These are phyloP conservation scores for Bujurquina vittata DNA, from an alignment of 2,113 vertebrate genomes.

Conservation along the genomic window DNA sequence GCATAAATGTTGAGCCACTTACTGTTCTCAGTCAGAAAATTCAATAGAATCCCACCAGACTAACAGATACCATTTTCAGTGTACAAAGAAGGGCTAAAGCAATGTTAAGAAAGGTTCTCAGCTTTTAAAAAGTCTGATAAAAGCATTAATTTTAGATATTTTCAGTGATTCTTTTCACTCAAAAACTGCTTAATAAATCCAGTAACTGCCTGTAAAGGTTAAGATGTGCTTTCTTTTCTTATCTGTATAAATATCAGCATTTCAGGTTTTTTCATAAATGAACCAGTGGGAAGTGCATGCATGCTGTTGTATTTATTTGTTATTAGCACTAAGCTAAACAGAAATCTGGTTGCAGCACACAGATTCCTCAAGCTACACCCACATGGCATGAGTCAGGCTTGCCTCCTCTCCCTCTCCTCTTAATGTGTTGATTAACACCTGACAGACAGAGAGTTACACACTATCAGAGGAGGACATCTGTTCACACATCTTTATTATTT, in stretches of 20 bases:
- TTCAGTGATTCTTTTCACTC: background rate
- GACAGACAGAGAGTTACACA: conserved; percentile 56
- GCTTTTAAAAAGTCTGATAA: background rate
- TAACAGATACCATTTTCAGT: conserved; percentile 26
- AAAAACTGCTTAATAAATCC: background rate
- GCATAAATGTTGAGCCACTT: conserved; percentile 49
- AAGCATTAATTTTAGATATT: background rate
- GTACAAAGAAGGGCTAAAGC: background rate
- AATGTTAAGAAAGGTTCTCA: background rate
- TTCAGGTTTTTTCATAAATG: background rate
- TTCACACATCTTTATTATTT: conserved; percentile 54
- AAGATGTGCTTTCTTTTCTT: background rate
- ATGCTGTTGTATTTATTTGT: conserved; percentile 19
- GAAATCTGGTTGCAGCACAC: conserved; percentile 33
- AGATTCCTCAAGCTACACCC: conserved; percentile 42
- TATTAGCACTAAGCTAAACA: conserved; percentile 21
- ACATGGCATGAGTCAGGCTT: conserved; percentile 49
- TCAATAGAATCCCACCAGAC: conserved; percentile 45
- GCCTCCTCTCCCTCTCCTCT: conserved; percentile 42
- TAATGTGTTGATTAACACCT: conserved; percentile 71
- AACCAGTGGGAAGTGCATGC: background rate
- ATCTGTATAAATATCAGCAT: background rate
- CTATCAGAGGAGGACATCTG: conserved; percentile 61
- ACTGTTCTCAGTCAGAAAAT: conserved; percentile 43
- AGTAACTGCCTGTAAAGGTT: background rate